Evolutionary conservation across 2,888 invertebrate species (phyloP).

Genomic region (Rhamphomyia laevipes): DNA sequence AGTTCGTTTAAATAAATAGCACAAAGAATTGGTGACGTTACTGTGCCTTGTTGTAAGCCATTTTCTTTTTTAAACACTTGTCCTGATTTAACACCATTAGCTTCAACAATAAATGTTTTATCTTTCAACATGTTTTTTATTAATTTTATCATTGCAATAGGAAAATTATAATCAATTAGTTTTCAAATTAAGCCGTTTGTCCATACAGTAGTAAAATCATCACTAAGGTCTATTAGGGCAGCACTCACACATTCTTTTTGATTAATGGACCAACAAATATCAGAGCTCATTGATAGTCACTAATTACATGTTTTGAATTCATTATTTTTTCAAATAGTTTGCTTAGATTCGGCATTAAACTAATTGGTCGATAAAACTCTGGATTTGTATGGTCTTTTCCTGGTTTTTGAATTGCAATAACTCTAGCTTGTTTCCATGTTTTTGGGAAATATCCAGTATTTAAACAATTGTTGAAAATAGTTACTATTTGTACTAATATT

Average conservation of each 20-base stretch:
- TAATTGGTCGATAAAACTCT: slow-evolving; percentile 17
- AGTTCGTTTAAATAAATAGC: not conserved
- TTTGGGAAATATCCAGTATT: slow-evolving; percentile 8
- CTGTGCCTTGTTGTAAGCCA: slow-evolving; percentile 3
- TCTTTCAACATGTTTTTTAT: slow-evolving; percentile 3
- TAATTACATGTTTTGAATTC: too few relatives aligned
- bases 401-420: too few relatives aligned
- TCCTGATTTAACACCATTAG: not conserved
- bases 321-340: slow-evolving; percentile 21
- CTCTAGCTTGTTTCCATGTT: slow-evolving; percentile 15
- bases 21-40: slow-evolving; percentile 1
- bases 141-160: slow-evolving; percentile 15
- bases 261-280: slow-evolving; percentile 3
- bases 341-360: slow-evolving; percentile 18
- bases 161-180: slow-evolving; percentile 13
- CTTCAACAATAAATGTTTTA: not conserved
- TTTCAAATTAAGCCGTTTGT: slow-evolving; percentile 16
- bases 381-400: slow-evolving; percentile 7
- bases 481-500: too few relatives aligned
- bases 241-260: slow-evolving; percentile 2
- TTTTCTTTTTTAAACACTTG: not conserved
- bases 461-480: too few relatives aligned
- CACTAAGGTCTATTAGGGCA: slow-evolving; percentile 4
- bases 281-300: slow-evolving; percentile 19
- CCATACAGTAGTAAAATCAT: slow-evolving; percentile 14